Percentiles rank a stretch among this genome's conserved stretches.
phyloP scores from a whole-genome alignment of 2,797 vertebrate species.

The Discoglossus pictus region DNA sequence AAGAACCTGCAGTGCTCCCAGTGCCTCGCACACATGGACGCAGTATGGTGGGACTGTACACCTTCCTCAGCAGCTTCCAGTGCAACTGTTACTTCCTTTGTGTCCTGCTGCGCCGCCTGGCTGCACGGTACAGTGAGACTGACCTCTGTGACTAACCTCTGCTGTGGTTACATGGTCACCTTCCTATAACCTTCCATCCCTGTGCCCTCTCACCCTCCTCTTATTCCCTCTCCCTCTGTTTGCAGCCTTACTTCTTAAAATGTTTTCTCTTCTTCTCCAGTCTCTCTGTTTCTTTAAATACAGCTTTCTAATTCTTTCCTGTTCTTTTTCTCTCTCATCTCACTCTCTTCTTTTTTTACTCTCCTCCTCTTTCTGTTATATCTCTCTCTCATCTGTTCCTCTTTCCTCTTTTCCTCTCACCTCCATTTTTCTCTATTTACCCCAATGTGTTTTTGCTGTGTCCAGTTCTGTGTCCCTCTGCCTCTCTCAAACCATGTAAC shows the following conservation, averaged over 20 bases:
- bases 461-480: neutral
- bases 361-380: neutral
- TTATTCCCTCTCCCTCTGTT: neutral
- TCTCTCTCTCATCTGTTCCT: too few relatives aligned
- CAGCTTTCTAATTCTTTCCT: too few relatives aligned
- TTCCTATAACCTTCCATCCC: neutral
- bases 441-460: neutral
- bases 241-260: neutral
- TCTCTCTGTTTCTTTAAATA: neutral
- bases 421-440: neutral
- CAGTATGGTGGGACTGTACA: constrained; percentile 67
- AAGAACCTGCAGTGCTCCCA: constrained; percentile 60
- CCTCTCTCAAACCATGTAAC: too few relatives aligned
- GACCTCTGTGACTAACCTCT: neutral
- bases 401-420: constrained; percentile 10
- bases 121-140: constrained; percentile 35
- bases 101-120: constrained; percentile 39
- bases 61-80: constrained; percentile 57
- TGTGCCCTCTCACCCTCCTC: neutral
- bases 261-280: too few relatives aligned
- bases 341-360: neutral
- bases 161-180: too few relatives aligned
- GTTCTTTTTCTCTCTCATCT: too few relatives aligned
- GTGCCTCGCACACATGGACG: constrained; percentile 55
- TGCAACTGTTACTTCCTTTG: constrained; percentile 42